These are phyloP conservation scores for Pristiophorus japonicus DNA, from an alignment of 2,113 vertebrate species.

Conservation along the genomic window DNA sequence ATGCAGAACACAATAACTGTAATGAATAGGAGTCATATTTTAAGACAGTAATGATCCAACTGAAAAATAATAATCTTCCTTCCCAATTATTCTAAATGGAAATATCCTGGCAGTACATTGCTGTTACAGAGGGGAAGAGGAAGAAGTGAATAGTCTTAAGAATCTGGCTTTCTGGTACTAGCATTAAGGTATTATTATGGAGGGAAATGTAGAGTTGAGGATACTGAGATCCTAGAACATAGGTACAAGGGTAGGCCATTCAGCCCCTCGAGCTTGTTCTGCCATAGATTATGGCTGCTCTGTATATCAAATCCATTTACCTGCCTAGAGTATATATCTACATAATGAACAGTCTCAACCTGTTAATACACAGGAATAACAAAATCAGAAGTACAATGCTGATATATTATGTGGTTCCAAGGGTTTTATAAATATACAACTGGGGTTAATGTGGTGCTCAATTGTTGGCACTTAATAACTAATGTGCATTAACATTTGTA, in stretches of 20 bases:
- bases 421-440: not conserved
- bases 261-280: not conserved
- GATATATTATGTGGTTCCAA: not conserved
- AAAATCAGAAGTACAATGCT: not conserved
- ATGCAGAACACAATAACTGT: not conserved
- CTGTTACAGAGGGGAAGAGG: not conserved
- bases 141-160: not conserved
- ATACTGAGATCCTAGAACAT: not conserved
- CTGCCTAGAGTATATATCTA: not conserved
- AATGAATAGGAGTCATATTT: not conserved
- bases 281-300: not conserved
- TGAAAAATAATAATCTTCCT: not conserved
- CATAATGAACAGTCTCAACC: not conserved
- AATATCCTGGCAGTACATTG: not conserved
- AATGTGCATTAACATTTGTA: not conserved
- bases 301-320: not conserved
- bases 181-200: not conserved
- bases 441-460: not conserved
- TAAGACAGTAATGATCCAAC: not conserved
- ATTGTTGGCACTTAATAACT: not conserved
- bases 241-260: not conserved
- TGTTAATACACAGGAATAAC: not conserved
- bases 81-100: not conserved
- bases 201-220: not conserved
- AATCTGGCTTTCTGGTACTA: not conserved